Base-by-base conservation (phyloP, 2,888 invertebrate species). In the Drosophila anomalata region DNA sequence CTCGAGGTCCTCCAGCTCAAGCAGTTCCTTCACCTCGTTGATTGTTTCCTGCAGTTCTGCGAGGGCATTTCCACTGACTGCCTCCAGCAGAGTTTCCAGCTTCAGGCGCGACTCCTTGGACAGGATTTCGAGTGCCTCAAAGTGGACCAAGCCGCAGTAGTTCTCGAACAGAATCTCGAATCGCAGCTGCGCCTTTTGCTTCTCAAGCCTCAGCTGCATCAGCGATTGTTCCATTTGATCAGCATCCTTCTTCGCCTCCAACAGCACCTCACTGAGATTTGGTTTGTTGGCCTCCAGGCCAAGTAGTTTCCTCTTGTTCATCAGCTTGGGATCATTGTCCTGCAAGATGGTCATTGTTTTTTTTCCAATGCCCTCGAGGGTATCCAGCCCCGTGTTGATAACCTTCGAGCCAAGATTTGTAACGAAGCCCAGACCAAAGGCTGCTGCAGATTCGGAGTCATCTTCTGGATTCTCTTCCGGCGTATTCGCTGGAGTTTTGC, bases 301-400 rank as follows among this genome's bases (percentile, higher is more conserved):
- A 89, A 89, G 78, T 90, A 94, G 0, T 92, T 93, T 83, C 90
- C 93, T 74, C 92, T 93, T 89, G 85, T 96, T 96, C 78, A 95
- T 96, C 14, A 97, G 91, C 0, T 97, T 96, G 0, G 97, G 97
- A 91, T 98, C 98, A 29, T 97, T 97, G 65, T 98, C 97, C 90
- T 97, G 97, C 1, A 98, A 92, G 0, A 97, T 97, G 89, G 97
- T 96, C 95, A 98, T 97, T 0, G 98, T 98, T 90, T 98, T 98
- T 90, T 98, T 98, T 7, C 98, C 98, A 75, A 98, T 96, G 0
- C 96, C 95, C 92, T 98, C 98, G 50, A 98, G 92, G 0, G 98
- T 98, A 89, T 97, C 98, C 24, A 97, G 92, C 20, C 97, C 96
- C 0, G 96, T 96, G 14, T 94, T 93, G 75, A 97, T 93, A 0